These are phyloP conservation scores for Spilarctia lutea DNA, from an alignment of 2,888 invertebrate species.

Conservation along the genomic window DNA sequence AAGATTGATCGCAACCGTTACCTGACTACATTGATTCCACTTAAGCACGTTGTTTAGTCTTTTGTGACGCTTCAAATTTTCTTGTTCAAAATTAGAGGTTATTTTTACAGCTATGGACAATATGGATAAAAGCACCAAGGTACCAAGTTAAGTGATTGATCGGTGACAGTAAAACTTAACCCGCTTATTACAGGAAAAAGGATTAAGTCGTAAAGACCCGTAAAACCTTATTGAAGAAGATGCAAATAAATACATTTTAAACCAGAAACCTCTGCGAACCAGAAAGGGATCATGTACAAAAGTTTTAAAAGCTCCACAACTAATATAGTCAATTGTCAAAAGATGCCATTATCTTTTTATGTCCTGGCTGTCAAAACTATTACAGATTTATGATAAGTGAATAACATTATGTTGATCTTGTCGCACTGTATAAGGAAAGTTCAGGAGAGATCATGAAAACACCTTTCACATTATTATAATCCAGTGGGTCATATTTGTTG, in stretches of 20 bases:
- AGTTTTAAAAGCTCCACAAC: background rate
- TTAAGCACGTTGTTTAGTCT: slow-evolving; percentile 7
- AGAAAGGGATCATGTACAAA: background rate
- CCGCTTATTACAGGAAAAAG: too few species aligned
- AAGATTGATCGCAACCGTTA: slow-evolving; percentile 47
- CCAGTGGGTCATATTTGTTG: background rate
- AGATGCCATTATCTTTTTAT: background rate
- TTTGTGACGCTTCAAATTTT: background rate
- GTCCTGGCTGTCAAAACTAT: background rate
- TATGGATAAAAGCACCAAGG: background rate
- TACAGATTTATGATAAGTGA: background rate
- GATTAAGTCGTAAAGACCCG: too few species aligned
- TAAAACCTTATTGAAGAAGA: too few species aligned
- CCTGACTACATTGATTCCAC: slow-evolving; percentile 17
- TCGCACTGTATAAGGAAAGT: background rate
- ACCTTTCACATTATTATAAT: background rate
- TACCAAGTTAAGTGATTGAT: background rate
- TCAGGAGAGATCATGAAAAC: background rate
- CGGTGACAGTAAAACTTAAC: background rate
- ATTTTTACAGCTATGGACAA: background rate
- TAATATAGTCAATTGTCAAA: background rate
- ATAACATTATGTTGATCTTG: background rate
- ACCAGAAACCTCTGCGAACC: background rate
- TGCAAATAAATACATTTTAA: too few species aligned
- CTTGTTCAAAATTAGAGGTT: background rate